Percentiles rank a stretch among this genome's conserved stretches.
Evolutionary conservation across 2,113 vertebrate genomes (phyloP).

Genomic region (Siniperca chuatsi): DNA sequence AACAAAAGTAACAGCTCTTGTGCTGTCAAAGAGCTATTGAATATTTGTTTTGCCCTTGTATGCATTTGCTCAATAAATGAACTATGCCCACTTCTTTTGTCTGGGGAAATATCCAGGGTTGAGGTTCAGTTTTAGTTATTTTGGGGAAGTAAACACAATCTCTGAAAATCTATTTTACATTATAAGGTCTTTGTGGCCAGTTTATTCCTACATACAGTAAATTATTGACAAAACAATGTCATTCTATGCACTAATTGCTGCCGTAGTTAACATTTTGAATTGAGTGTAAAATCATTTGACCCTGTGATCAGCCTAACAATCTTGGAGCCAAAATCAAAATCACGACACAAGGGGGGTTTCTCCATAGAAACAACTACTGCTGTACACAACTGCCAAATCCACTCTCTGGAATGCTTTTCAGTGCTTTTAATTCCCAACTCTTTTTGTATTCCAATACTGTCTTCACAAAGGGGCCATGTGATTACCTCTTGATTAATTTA

Average conservation of each 20-base stretch:
- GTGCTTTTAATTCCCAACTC: constrained; percentile 35
- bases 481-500: constrained; percentile 70
- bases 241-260: constrained; percentile 26
- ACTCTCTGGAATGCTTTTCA: constrained; percentile 33
- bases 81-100: constrained; percentile 30
- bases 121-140: constrained; percentile 23
- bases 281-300: constrained; percentile 37
- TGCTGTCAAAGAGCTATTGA: constrained; percentile 19
- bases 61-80: constrained; percentile 40
- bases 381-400: constrained; percentile 16
- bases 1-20: constrained; percentile 8
- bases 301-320: constrained; percentile 21
- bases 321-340: constrained; percentile 14
- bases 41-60: constrained; percentile 25
- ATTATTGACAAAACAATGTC: constrained; percentile 7
- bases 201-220: constrained; percentile 14
- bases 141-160: constrained; percentile 21
- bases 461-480: constrained; percentile 42
- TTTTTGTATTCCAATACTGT: constrained; percentile 37
- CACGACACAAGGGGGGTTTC: neutral
- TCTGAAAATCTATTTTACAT: neutral
- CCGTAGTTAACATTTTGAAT: constrained; percentile 48
- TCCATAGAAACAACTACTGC: constrained; percentile 14
- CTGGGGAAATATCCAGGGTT: constrained; percentile 25
- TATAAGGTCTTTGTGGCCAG: constrained; percentile 10